Conservation (phyloP, 2,797 vertebrate genomes). For the Falco peregrinus region DNA sequence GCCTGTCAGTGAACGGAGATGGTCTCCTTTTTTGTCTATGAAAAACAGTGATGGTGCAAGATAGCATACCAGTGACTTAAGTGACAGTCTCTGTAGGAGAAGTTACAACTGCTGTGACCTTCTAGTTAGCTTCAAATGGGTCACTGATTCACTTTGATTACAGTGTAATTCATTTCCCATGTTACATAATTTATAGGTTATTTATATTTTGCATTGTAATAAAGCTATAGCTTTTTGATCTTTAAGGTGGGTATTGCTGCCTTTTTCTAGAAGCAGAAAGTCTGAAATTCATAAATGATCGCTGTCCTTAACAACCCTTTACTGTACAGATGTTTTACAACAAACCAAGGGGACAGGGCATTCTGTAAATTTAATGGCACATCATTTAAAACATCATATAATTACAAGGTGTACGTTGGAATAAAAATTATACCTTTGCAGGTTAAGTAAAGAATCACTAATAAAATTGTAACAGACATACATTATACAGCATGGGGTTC, state of each 20-base stretch:
- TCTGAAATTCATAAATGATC: neutral
- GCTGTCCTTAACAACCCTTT: neutral
- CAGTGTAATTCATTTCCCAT: neutral
- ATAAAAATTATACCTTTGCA: constrained; percentile 51
- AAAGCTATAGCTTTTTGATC: neutral
- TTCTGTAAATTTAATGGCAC: constrained; percentile 18
- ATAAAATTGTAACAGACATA: constrained; percentile 52
- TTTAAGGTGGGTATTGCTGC: neutral
- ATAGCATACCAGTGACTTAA: neutral
- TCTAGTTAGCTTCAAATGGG: neutral
- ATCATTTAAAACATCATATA: constrained; percentile 6
- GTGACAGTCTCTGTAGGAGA: neutral
- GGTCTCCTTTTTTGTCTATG: neutral
- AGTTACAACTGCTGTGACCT: neutral
- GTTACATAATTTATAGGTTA: neutral
- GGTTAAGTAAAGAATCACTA: constrained; percentile 62
- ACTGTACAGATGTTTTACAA: constrained; percentile 18
- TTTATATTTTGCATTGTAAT: neutral
- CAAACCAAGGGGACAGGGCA: neutral
- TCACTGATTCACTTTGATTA: neutral
- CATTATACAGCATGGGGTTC: constrained; percentile 70
- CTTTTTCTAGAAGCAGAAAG: neutral
- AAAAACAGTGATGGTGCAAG: neutral
- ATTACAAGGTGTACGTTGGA: constrained; percentile 30
- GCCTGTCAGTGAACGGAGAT: neutral